Base-by-base conservation (phyloP, 2,113 vertebrate species). In the Tachycineta bicolor region DNA sequence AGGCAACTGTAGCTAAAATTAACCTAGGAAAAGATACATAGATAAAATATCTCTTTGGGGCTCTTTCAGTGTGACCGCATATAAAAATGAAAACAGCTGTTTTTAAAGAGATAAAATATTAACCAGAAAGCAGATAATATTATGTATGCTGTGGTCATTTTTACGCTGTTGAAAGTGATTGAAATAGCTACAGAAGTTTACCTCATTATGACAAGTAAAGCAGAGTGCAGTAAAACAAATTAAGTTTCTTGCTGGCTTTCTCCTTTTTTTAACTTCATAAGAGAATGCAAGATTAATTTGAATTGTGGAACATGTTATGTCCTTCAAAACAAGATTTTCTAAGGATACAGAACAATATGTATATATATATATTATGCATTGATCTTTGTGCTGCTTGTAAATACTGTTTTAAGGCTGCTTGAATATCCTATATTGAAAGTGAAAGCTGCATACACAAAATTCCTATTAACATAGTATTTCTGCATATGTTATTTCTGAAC, bases 1-100 rank as follows among this genome's bases (percentile, higher is more conserved):
- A 93, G 87, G 83, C 50, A 94, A 79, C 58, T 59, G 76, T 49
- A 96, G 77, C 77, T 96, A 95, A 97, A 97, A 87, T 96, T 97
- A 97, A 84, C 87, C 71, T 89, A 92, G 92, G 77, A 89, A 96
- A 96, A 97, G 46, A 94, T 69, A 94, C 16, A 83, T 53, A 90
- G 55, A 96, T 86, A 90, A 90, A 95, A 79, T 41, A 87, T 81
- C 33, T 85, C 25, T 92, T 89, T 71, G 60, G 22, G 71, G 52
- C 53, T 68, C 76, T 84, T 94, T 94, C 88, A 96, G 87, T 73
- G 62, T 73, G 55, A 34, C 5, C 93, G 26, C 46, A 17, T 55
- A 89, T 93, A 96, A 96, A 95, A 85, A 75, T 73, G 46, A 79
- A 73, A 83, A 22, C 6, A 65, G 4, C 89, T 81, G 76, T 83